Base-by-base conservation (phyloP, 1,140 invertebrate species). In the Halyomorpha halys region DNA sequence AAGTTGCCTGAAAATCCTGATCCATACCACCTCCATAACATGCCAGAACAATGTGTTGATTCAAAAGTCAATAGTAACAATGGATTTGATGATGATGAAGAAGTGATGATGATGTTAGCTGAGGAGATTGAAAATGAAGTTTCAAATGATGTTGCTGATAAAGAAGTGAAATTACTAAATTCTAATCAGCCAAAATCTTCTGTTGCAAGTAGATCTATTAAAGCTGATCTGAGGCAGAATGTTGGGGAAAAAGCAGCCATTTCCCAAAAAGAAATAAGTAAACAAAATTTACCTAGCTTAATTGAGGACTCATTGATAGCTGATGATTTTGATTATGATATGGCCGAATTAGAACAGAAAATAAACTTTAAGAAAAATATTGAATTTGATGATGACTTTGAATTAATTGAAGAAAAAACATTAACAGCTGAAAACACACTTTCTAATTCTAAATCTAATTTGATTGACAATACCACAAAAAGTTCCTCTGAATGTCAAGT, bases 1-100 rank as follows among this genome's bases (percentile, higher is more conserved):
- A 82, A 75, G 76, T 74, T 72, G 11, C 59, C 47, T 16, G 59
- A 67, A 62, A 67, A 67, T 47, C 63, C 63, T 19, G 59, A 67
- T 62, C 62, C 62, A 6, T 64, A 23, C 39, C 18, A 56, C 15
- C 18, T 21, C 14, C 6, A 4, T 16, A 25, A 1, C 1, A 1
- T 23, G 2, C 27, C 2, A 19, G 19, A 44, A 56, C 51, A 18
- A 18, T n/a, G 16, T 23, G 25, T 18, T 49, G 39, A 15, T 11
- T 54, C 62, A 23, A 23, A 39, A 34, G n/a, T 14, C 11, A 25
- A 30, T 47, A 44, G 30, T 18, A 39, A 39, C 34, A 39, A 39
- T 39, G 18, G 16, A 30, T 19, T 23, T 39, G 66, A 67, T 62
- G 66, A 49, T 21, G 66, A 67, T 8, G 63, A 64, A 16, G 62